Percentiles rank a stretch among this genome's conserved stretches.
phyloP scores from a whole-genome alignment of 2,888 invertebrate species.

The Amiota minor region DNA sequence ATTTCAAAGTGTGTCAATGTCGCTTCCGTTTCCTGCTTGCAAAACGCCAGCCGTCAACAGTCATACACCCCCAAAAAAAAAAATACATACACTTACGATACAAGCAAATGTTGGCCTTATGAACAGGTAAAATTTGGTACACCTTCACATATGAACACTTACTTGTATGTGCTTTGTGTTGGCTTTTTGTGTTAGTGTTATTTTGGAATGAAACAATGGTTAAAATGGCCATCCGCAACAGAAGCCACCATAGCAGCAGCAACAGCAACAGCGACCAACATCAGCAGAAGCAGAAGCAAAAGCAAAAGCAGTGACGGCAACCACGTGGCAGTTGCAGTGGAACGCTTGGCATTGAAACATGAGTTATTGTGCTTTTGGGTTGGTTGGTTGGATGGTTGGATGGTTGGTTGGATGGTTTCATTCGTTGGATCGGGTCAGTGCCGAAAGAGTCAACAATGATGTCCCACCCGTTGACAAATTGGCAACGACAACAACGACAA shows the following conservation, averaged over 20 bases:
- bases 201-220: slow-evolving; percentile 66
- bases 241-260: slow-evolving; percentile 35
- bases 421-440: slow-evolving; percentile 15
- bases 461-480: slow-evolving; percentile 54
- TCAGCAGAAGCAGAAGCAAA: slow-evolving; percentile 41
- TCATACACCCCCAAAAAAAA: slow-evolving; percentile 29
- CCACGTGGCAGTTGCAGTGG: slow-evolving; percentile 24
- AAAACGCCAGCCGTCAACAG: slow-evolving; percentile 45
- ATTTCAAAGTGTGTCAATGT: slow-evolving; percentile 68
- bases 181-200: slow-evolving; percentile 35
- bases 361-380: neutral
- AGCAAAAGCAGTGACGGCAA: neutral
- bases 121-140: neutral
- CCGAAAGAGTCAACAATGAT: slow-evolving; percentile 34
- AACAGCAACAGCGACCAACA: slow-evolving; percentile 43
- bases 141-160: neutral
- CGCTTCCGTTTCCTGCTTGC: slow-evolving; percentile 61
- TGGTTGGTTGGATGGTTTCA: slow-evolving; percentile 29
- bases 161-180: slow-evolving; percentile 12
- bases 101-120: neutral
- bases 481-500: slow-evolving; percentile 56
- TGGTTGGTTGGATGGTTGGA: too few species aligned
- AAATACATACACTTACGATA: slow-evolving; percentile 21
- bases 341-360: slow-evolving; percentile 9
- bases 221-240: slow-evolving; percentile 69